Conservation (phyloP, 2,113 vertebrate genomes). For the Grammomys dolichurus region DNA sequence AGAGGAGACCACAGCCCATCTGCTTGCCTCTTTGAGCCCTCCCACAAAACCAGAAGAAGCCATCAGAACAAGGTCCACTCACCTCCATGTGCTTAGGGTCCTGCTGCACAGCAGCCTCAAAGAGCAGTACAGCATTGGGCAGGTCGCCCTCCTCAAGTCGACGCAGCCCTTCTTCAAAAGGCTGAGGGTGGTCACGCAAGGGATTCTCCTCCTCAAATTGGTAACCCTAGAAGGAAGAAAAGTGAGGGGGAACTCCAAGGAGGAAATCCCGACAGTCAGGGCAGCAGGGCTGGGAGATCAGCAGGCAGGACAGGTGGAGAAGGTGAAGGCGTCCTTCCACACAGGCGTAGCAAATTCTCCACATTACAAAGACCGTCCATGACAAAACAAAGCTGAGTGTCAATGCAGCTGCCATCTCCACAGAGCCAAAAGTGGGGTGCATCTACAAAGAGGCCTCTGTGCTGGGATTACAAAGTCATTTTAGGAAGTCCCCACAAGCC, state of each 20-base stretch:
- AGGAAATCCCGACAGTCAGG: background rate
- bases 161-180: slow-evolving; percentile 94
- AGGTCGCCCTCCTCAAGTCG: slow-evolving; percentile 96
- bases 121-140: slow-evolving; percentile 95
- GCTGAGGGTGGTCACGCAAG: slow-evolving; percentile 93
- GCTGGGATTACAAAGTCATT: background rate
- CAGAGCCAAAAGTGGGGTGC: background rate
- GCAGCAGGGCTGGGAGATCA: background rate
- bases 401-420: background rate
- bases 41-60: background rate
- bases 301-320: background rate
- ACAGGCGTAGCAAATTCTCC: background rate
- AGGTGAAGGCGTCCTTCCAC: background rate
- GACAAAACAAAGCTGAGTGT: background rate
- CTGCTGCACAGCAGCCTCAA: slow-evolving; percentile 96
- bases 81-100: slow-evolving; percentile 97
- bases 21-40: too few relatives aligned
- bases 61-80: slow-evolving; percentile 71
- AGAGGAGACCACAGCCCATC: background rate
- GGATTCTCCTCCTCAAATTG: slow-evolving; percentile 99
- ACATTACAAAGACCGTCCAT: fast-evolving
- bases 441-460: background rate
- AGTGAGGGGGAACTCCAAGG: background rate
- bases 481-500: background rate
- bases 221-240: slow-evolving; percentile 90